These are phyloP conservation scores for Bruchidius siliquastri DNA, from an alignment of 2,888 invertebrate genomes.

Conservation along the genomic window DNA sequence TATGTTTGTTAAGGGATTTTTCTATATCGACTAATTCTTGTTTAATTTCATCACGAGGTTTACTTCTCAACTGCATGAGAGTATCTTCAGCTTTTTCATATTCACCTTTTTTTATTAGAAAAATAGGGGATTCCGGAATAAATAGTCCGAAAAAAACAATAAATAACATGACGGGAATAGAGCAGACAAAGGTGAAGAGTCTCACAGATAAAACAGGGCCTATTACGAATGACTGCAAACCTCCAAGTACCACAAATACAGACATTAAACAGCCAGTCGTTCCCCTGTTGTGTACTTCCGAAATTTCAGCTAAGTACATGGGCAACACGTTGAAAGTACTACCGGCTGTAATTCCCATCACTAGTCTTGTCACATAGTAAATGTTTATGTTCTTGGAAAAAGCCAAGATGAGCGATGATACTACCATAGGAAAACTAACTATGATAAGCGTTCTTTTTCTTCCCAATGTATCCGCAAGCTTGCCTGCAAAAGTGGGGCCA, in stretches of 20 bases:
- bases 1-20: background rate
- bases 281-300: constrained; percentile 72
- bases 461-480: constrained; percentile 42
- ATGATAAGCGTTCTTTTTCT: constrained; percentile 62
- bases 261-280: constrained; percentile 65
- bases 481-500: constrained; percentile 19
- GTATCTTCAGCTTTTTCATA: constrained; percentile 58
- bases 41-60: constrained; percentile 38
- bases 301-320: constrained; percentile 81
- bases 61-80: constrained; percentile 40
- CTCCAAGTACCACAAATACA: constrained; percentile 62
- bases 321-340: constrained; percentile 70
- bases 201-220: constrained; percentile 53
- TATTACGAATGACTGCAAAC: constrained; percentile 60
- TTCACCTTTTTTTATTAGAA: constrained; percentile 45
- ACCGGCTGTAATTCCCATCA: constrained; percentile 61
- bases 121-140: constrained; percentile 31
- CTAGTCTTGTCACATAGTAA: constrained; percentile 52
- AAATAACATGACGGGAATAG: constrained; percentile 24
- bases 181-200: constrained; percentile 23
- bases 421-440: constrained; percentile 58
- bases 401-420: constrained; percentile 39
- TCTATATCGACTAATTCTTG: background rate
- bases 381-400: constrained; percentile 16
- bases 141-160: constrained; percentile 21